phyloP scores from a whole-genome alignment of 2,888 invertebrate genomes.

The Pseudeuparius sepicola region DNA sequence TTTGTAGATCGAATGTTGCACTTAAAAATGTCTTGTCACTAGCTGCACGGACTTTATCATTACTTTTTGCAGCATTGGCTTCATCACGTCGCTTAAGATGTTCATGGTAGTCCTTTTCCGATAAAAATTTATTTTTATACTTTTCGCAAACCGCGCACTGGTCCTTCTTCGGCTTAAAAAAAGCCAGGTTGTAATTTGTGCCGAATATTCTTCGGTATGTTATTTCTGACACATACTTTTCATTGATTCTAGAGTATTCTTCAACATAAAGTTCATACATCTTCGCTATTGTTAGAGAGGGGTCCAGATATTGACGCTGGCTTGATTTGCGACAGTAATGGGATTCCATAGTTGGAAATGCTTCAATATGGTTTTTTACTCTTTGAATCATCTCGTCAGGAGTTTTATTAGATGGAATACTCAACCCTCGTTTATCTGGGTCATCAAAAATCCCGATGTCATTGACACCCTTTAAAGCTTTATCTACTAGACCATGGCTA shows the following conservation, averaged over 20 bases:
- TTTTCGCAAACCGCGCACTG: slow-evolving; percentile 6
- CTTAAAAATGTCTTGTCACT: no score
- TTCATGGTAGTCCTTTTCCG: no score
- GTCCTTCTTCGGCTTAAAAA: slow-evolving; percentile 9
- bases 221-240: slow-evolving; percentile 2
- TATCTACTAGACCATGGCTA: slow-evolving; percentile 6
- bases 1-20: slow-evolving; percentile 27
- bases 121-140: slow-evolving; percentile 6
- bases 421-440: slow-evolving; percentile 6
- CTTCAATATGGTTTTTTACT: slow-evolving; percentile 8
- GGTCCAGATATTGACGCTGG: slow-evolving; percentile 9
- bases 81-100: no score
- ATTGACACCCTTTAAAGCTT: slow-evolving; percentile 5
- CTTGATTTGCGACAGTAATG: slow-evolving; percentile 10
- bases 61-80: not conserved
- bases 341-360: slow-evolving; percentile 10
- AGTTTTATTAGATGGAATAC: slow-evolving; percentile 9
- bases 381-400: not conserved
- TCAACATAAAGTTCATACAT: slow-evolving; percentile 8
- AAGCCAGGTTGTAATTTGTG: slow-evolving; percentile 8
- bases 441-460: slow-evolving; percentile 5
- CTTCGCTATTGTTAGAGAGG: slow-evolving; percentile 10
- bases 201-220: slow-evolving; percentile 7
- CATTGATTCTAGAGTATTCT: slow-evolving; percentile 5
- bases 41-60: slow-evolving; percentile 21